Base-by-base conservation (phyloP, 2,888 invertebrate species). In the Apamea epomidion region DNA sequence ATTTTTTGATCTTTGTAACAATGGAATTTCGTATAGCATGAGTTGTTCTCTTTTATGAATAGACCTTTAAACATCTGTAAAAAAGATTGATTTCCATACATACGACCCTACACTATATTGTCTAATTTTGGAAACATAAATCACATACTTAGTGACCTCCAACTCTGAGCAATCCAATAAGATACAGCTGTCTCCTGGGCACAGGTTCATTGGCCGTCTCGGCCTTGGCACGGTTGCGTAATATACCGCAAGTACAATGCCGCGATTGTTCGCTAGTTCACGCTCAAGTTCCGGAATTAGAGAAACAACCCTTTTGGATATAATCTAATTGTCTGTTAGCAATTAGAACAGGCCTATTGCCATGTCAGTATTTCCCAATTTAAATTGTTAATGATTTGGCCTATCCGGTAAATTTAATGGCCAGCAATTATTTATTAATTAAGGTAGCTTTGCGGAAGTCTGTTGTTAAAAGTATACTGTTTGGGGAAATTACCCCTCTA, bases 181-280 rank as follows among this genome's bases (percentile, higher is more conserved):
- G 78, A 76, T 29, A 29, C 48, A 69, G 48, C 76, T 62, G 74
- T 72, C 65, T 82, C 80, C 78, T 72, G 80, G 86, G 76, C 32
- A 51, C 60, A 87, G 80, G 87, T 87, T 89, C 88, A 89, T 69
- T 67, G 87, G 65, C 83, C 89, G 58, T 42, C 45, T 70, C 76
- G 87, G 84, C 90, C 89, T 89, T 89, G 90, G 84, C 80, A 81
- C 72, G 76, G 64, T 88, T 89, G 76, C 82, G 87, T 89, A 87
- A 89, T 51, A 75, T 69, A 64, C 84, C 87, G 82, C 90, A 87
- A 87, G 75, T 81, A 83, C 78, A 78, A 78, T 78, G 79, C 78
- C 74, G 73, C 73, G 77, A 79, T 78, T 79, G 76, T 76, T 85
- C 69, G 32, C 51, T 32, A 65, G 76, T 87, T 76, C 75, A 74